Conservation (phyloP, 2,888 invertebrate species). For the Heterodera filipjevi region DNA sequence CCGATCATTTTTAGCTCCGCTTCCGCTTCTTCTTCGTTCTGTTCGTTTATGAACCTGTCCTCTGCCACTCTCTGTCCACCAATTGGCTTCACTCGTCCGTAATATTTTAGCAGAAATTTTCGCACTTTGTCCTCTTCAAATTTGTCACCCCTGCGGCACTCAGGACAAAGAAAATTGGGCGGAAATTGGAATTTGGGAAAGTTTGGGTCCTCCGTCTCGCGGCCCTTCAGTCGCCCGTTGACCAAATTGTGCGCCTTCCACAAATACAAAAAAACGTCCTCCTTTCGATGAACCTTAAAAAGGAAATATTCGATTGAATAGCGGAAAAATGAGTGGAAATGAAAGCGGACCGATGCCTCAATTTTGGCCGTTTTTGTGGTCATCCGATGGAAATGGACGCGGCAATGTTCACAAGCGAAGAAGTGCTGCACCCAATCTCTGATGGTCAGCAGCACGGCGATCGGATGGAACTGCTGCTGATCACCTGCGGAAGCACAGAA, state of each 20-base stretch:
- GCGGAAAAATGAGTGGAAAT: neutral
- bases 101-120: conserved; percentile 53
- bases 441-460: conserved; percentile 80
- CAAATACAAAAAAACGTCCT: conserved; percentile 62
- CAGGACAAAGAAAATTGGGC: conserved; percentile 56
- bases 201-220: conserved; percentile 78
- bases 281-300: conserved; percentile 50
- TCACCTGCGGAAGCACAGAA: conserved; percentile 33
- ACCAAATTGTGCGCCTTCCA: conserved; percentile 92
- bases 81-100: conserved; percentile 53
- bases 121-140: conserved; percentile 41
- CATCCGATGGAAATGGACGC: conserved; percentile 84
- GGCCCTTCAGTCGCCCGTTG: conserved; percentile 83
- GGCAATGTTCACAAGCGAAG: conserved; percentile 90
- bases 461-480: conserved; percentile 66
- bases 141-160: conserved; percentile 42
- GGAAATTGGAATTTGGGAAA: conserved; percentile 76
- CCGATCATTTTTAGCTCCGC: too few relatives aligned
- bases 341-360: conserved; percentile 32
- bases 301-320: neutral
- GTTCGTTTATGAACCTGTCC: neutral
- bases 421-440: conserved; percentile 87
- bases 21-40: neutral
- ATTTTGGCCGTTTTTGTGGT: conserved; percentile 68
- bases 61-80: neutral